Evolutionary conservation across 2,797 vertebrate species (phyloP).

Genomic region (Scolopax rusticola): DNA sequence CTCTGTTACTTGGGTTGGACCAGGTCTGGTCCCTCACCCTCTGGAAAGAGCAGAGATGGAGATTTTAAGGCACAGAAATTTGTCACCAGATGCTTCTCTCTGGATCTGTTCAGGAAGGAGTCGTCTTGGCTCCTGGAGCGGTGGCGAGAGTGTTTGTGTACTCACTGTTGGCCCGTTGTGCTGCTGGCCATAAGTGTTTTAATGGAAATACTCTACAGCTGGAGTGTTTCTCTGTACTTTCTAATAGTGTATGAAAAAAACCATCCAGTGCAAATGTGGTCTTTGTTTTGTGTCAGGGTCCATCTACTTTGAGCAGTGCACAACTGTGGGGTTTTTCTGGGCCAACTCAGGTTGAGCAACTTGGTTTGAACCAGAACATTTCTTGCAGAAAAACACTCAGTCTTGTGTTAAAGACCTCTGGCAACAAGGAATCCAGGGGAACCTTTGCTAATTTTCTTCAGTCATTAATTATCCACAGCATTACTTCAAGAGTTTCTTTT

Average conservation of each 20-base stretch:
- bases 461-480: conserved; percentile 9
- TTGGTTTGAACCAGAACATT: not conserved
- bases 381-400: not conserved
- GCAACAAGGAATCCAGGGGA: not conserved
- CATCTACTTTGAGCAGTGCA: not conserved
- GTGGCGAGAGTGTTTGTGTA: accelerated
- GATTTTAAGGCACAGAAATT: not conserved
- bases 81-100: not conserved
- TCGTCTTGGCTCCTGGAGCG: not conserved
- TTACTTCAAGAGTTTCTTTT: not conserved
- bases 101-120: not conserved
- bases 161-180: not conserved
- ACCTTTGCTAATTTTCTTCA: not conserved
- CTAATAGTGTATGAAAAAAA: accelerated
- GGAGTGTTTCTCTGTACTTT: not conserved
- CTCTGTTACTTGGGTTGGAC: not conserved
- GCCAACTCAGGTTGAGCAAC: not conserved
- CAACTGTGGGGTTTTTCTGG: not conserved
- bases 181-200: accelerated
- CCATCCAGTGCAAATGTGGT: accelerated
- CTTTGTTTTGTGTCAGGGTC: not conserved
- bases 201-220: not conserved
- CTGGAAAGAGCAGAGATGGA: not conserved
- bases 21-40: not conserved
- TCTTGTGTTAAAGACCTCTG: not conserved